Evolutionary conservation across 2,888 invertebrate genomes (phyloP).

Genomic region (Cephalotes varians): DNA sequence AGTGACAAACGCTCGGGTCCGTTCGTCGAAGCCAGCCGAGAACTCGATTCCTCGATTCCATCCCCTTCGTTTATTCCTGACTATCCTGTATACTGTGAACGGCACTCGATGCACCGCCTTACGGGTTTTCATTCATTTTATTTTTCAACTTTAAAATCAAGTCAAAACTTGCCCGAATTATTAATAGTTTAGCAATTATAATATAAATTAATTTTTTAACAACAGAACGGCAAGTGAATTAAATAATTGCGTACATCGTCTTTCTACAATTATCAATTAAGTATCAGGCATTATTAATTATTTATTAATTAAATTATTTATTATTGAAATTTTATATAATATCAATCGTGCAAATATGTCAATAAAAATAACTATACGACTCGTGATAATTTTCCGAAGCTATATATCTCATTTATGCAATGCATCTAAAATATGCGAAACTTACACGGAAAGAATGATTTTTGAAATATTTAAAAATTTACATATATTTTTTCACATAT

Average conservation of each 20-base stretch:
- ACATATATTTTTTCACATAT: too few species aligned
- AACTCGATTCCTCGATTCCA: conserved; percentile 69
- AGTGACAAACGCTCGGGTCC: conserved; percentile 78
- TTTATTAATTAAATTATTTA: too few species aligned
- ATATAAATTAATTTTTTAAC: too few species aligned
- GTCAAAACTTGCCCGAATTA: not conserved
- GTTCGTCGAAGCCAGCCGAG: conserved; percentile 65
- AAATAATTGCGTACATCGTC: too few species aligned
- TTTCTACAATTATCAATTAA: not conserved
- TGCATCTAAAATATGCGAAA: not conserved
- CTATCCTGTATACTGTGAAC: conserved; percentile 11
- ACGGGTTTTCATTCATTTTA: conserved; percentile 9
- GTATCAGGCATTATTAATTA: not conserved
- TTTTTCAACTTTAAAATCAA: not conserved
- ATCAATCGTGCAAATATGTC: not conserved
- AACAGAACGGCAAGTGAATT: too few species aligned
- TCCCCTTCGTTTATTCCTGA: conserved; percentile 45
- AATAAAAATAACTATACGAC: not conserved
- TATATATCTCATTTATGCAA: not conserved
- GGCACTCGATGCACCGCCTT: conserved; percentile 11
- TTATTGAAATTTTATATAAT: not conserved
- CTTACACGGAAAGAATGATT: too few species aligned
- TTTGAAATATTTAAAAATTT: too few species aligned
- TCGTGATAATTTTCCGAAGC: not conserved
- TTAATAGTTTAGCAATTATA: too few species aligned